phyloP scores from a whole-genome alignment of 2,888 invertebrate genomes.

The Epirrhoe alternata region DNA sequence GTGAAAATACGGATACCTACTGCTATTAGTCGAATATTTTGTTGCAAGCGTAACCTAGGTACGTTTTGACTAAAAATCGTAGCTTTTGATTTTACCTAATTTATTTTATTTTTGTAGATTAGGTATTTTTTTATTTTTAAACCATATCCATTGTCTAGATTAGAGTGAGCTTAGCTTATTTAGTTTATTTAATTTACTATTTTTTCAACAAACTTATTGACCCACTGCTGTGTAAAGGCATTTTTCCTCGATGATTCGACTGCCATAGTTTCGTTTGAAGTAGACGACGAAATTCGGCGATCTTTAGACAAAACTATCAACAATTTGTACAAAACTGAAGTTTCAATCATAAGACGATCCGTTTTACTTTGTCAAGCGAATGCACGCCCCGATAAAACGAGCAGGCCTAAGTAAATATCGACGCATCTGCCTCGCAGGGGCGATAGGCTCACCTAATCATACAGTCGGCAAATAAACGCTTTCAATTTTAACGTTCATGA shows the following conservation, averaged over 20 bases:
- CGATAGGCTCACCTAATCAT: slow-evolving; percentile 55
- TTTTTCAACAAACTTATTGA: too few species aligned
- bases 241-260: too few species aligned
- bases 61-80: slow-evolving; percentile 3
- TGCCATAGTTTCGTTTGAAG: too few species aligned
- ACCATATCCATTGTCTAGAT: too few species aligned
- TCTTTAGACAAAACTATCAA: slow-evolving; percentile 8
- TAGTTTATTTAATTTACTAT: too few species aligned
- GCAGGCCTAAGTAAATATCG: slow-evolving; percentile 79
- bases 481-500: slow-evolving; percentile 37
- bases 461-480: slow-evolving; percentile 48
- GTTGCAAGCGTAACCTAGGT: background rate
- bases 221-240: too few species aligned
- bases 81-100: too few species aligned
- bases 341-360: slow-evolving; percentile 42
- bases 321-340: slow-evolving; percentile 15
- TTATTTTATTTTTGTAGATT: too few species aligned
- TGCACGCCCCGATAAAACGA: slow-evolving; percentile 70
- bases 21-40: slow-evolving; percentile 1
- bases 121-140: too few species aligned
- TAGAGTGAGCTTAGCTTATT: too few species aligned
- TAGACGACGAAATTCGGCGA: background rate
- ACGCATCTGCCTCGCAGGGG: slow-evolving; percentile 71
- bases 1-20: slow-evolving; percentile 11
- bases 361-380: slow-evolving; percentile 64